phyloP scores from a whole-genome alignment of 1,140 invertebrate genomes.

The Drosophila virilis region DNA sequence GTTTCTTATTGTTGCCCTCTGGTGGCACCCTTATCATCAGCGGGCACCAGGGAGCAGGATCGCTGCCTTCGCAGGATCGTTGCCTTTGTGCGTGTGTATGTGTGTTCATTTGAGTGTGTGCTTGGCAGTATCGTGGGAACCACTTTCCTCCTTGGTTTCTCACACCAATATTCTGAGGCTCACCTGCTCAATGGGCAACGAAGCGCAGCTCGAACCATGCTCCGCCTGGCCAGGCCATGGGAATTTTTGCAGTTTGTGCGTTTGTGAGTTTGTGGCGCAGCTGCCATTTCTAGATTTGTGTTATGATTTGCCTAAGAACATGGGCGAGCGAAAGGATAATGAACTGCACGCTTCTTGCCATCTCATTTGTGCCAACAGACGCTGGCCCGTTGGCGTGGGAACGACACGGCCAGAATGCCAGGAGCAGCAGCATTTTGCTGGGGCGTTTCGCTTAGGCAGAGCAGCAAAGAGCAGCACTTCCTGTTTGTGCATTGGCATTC shows the following conservation, averaged over 20 bases:
- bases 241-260: conserved; percentile 64
- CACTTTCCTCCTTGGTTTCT: conserved; percentile 82
- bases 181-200: conserved; percentile 77
- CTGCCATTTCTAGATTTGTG: conserved; percentile 78
- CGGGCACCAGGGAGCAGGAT: conserved; percentile 64
- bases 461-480: conserved; percentile 52
- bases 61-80: conserved; percentile 52
- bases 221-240: conserved; percentile 42
- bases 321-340: conserved; percentile 62
- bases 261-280: conserved; percentile 70
- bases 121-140: conserved; percentile 75
- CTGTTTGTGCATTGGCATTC: conserved; percentile 69
- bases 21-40: conserved; percentile 68
- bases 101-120: conserved; percentile 24
- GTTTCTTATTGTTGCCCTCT: conserved; percentile 64
- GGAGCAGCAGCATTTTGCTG: conserved; percentile 30
- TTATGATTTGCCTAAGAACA: conserved; percentile 74
- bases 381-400: conserved; percentile 53
- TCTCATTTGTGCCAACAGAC: conserved; percentile 38
- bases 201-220: conserved; percentile 34
- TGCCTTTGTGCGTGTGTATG: conserved; percentile 34
- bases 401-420: conserved; percentile 40
- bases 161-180: conserved; percentile 82
- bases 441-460: conserved; percentile 60
- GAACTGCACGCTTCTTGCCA: conserved; percentile 59